A percentile compares a stretch with the other conserved stretches of the same genome.
These are phyloP conservation scores for Lontra canadensis DNA, from an alignment of 2,113 vertebrate species.

Conservation along the genomic window DNA sequence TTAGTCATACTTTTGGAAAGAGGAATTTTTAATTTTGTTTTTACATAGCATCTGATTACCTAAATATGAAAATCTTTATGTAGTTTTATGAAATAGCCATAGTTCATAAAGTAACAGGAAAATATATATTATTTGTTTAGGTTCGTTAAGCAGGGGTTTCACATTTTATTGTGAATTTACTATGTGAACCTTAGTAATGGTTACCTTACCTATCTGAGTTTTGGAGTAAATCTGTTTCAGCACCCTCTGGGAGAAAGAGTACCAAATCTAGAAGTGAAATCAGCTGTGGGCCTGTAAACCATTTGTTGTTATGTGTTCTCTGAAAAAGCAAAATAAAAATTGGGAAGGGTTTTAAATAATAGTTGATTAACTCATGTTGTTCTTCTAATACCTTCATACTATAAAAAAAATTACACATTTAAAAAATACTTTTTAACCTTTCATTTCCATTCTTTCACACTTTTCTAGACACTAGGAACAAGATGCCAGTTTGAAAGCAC, in stretches of 20 bases:
- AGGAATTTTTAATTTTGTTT: conserved; percentile 19
- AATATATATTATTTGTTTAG: not conserved
- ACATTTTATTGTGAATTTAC: conserved; percentile 21
- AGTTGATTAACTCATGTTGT: conserved; percentile 4
- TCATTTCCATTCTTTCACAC: conserved; percentile 12
- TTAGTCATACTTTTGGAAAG: not conserved
- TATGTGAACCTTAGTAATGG: not conserved
- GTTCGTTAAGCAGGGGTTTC: not conserved
- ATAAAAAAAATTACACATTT: conserved; percentile 12
- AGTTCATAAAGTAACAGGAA: conserved; percentile 12
- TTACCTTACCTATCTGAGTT: conserved; percentile 91
- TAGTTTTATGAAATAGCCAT: conserved; percentile 29
- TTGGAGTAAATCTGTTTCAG: conserved; percentile 93
- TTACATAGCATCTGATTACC: not conserved
- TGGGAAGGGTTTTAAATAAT: conserved; percentile 11
- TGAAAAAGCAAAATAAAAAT: conserved; percentile 74
- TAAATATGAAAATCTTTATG: conserved; percentile 39
- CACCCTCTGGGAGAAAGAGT: conserved; percentile 90
- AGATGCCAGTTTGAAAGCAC: not conserved
- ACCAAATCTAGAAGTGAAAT: conserved; percentile 87
- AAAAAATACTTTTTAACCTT: not conserved
- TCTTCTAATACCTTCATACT: conserved; percentile 18
- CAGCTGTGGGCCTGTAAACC: conserved; percentile 90
- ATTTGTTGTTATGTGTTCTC: conserved; percentile 81
- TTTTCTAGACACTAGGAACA: not conserved